phyloP scores from a whole-genome alignment of 2,888 invertebrate species.

The Eucera pruinosa region DNA sequence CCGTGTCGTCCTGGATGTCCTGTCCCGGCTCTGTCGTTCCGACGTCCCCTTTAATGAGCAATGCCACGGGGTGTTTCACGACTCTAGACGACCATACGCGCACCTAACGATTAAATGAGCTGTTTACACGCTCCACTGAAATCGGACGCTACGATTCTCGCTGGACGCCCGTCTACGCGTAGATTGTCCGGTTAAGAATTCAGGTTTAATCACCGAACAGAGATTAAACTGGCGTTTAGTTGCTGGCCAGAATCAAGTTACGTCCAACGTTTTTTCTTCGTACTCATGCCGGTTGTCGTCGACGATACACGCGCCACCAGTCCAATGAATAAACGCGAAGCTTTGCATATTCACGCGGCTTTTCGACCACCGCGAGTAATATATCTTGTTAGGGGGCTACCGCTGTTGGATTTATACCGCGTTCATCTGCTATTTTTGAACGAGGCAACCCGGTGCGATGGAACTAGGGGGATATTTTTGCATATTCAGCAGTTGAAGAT shows the following conservation, averaged over 20 bases:
- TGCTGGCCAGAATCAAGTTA: background rate
- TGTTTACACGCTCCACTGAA: slow-evolving; percentile 38
- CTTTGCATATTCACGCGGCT: slow-evolving; percentile 27
- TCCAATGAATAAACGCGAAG: slow-evolving; percentile 21
- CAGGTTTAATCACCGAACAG: slow-evolving; percentile 7
- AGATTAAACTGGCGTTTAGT: background rate
- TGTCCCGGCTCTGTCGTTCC: slow-evolving; percentile 20
- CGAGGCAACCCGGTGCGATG: slow-evolving; percentile 6
- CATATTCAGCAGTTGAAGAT: slow-evolving; percentile 19
- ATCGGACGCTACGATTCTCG: background rate
- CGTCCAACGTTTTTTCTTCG: slow-evolving; percentile 10
- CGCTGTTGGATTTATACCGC: slow-evolving; percentile 18
- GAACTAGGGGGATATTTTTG: slow-evolving; percentile 9
- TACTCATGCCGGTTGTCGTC: too few relatives aligned
- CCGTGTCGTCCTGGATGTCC: slow-evolving; percentile 50
- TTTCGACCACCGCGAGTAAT: slow-evolving; percentile 16
- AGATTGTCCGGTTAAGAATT: slow-evolving; percentile 27
- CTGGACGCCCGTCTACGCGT: slow-evolving; percentile 1
- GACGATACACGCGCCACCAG: too few relatives aligned
- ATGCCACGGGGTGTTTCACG: slow-evolving; percentile 48
- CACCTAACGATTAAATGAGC: slow-evolving; percentile 39
- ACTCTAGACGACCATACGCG: slow-evolving; percentile 30
- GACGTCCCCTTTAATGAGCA: slow-evolving; percentile 57
- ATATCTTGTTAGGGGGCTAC: slow-evolving; percentile 20
- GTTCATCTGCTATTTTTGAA: slow-evolving; percentile 31